These are phyloP conservation scores for Myotis yumanensis DNA, from an alignment of 2,113 vertebrate genomes.

Conservation along the genomic window DNA sequence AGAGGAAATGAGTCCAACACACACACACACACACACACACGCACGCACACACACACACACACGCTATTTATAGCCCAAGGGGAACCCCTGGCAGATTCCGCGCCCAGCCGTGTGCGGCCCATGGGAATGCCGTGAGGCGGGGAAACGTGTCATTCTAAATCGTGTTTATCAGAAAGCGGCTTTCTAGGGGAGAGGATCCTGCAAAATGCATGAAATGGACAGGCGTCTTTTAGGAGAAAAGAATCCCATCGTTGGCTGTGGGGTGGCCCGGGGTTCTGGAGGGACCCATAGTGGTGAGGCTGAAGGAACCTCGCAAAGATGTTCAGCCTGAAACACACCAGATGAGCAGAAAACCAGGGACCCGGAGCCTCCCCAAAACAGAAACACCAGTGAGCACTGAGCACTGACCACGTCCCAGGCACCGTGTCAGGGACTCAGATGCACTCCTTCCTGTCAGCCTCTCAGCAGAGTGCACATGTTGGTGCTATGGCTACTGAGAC, in stretches of 20 bases:
- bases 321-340: not conserved
- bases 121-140: not conserved
- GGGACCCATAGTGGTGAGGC: accelerated
- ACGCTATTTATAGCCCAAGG: constrained; percentile 71
- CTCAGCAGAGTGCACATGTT: not conserved
- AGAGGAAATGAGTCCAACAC: constrained; percentile 72
- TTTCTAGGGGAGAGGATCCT: not conserved
- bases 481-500: not conserved
- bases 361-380: accelerated
- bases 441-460: accelerated
- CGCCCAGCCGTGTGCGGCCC: not conserved
- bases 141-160: constrained; percentile 36
- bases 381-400: accelerated
- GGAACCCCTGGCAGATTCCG: constrained; percentile 3
- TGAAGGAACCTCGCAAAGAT: not conserved
- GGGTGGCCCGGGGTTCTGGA: not conserved
- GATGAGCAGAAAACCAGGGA: not conserved
- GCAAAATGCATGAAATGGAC: constrained; percentile 29
- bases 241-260: accelerated
- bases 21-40: not conserved
- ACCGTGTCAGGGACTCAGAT: accelerated
- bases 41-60: not conserved
- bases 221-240: not conserved
- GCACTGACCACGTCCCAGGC: accelerated
- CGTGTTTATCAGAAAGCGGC: not conserved